phyloP scores from a whole-genome alignment of 2,113 vertebrate genomes.

The Cottus gobio region DNA sequence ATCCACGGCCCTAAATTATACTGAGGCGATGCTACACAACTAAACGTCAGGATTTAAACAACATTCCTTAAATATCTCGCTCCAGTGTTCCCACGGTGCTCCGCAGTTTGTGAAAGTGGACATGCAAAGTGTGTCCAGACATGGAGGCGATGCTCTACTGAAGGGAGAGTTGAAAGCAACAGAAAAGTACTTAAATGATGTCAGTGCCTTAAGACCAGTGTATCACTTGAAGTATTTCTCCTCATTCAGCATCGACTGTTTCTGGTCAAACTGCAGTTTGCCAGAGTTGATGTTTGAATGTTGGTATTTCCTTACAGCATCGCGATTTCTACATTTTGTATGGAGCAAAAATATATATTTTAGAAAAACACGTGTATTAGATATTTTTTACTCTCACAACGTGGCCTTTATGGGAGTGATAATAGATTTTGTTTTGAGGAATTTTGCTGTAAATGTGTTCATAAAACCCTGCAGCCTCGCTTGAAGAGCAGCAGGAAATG shows the following conservation, averaged over 20 bases:
- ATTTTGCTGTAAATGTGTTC: slow-evolving; percentile 70
- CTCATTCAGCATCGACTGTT: slow-evolving; percentile 49
- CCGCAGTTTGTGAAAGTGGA: slow-evolving; percentile 23
- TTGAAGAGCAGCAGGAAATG: slow-evolving; percentile 59
- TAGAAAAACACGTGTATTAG: slow-evolving; percentile 59
- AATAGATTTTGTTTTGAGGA: slow-evolving; percentile 36
- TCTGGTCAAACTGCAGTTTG: slow-evolving; percentile 33
- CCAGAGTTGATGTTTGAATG: slow-evolving; percentile 37
- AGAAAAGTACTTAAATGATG: slow-evolving; percentile 75
- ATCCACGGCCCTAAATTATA: slow-evolving; percentile 22
- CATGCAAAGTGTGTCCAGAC: slow-evolving; percentile 24
- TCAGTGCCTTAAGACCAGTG: slow-evolving; percentile 72
- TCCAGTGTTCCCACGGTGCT: not conserved
- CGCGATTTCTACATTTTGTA: slow-evolving; percentile 52
- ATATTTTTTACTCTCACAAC: slow-evolving; percentile 47
- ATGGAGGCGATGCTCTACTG: slow-evolving; percentile 33
- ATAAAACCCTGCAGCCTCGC: slow-evolving; percentile 57
- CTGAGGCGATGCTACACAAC: slow-evolving; percentile 26
- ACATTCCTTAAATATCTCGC: slow-evolving; percentile 52
- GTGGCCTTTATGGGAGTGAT: slow-evolving; percentile 65
- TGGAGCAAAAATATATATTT: slow-evolving; percentile 56
- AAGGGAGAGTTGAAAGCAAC: slow-evolving; percentile 50
- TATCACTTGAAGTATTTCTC: slow-evolving; percentile 62
- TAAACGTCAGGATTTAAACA: slow-evolving; percentile 46
- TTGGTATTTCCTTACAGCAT: slow-evolving; percentile 20